Conservation (phyloP, 2,888 invertebrate genomes). For the Eupithecia centaureata region DNA sequence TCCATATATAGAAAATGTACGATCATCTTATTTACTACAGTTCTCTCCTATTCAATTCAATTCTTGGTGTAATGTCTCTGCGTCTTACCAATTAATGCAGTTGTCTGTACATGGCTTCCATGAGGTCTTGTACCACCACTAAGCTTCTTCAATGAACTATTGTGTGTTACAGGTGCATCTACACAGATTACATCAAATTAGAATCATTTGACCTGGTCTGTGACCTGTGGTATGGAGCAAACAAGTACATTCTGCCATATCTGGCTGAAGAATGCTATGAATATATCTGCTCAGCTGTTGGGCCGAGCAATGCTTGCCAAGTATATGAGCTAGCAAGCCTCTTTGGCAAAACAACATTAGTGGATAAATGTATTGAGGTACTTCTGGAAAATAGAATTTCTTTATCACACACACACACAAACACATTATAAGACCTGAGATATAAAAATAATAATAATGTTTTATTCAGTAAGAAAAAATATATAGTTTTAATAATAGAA, state of each 20-base stretch:
- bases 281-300: constrained; percentile 91
- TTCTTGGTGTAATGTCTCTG: too few relatives aligned
- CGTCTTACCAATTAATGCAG: too few relatives aligned
- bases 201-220: constrained; percentile 94
- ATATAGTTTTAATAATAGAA: too few relatives aligned
- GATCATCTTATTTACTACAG: not conserved
- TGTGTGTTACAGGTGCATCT: constrained; percentile 86
- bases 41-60: not conserved
- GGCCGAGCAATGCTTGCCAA: constrained; percentile 91
- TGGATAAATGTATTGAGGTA: constrained; percentile 92
- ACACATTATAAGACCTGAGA: too few relatives aligned
- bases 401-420: too few relatives aligned
- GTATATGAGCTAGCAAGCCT: constrained; percentile 94
- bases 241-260: constrained; percentile 94
- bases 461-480: too few relatives aligned
- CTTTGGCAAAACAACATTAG: constrained; percentile 91
- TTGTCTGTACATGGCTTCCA: not conserved
- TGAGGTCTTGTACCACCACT: not conserved
- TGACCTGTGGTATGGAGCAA: constrained; percentile 93
- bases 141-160: not conserved
- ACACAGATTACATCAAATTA: constrained; percentile 91
- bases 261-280: constrained; percentile 92
- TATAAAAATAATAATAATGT: too few relatives aligned
- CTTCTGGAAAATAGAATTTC: too few relatives aligned
- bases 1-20: too few relatives aligned